These are phyloP conservation scores for Porites cylindrica DNA, from an alignment of 92 coral and sea anemone genomes.

Conservation along the genomic window DNA sequence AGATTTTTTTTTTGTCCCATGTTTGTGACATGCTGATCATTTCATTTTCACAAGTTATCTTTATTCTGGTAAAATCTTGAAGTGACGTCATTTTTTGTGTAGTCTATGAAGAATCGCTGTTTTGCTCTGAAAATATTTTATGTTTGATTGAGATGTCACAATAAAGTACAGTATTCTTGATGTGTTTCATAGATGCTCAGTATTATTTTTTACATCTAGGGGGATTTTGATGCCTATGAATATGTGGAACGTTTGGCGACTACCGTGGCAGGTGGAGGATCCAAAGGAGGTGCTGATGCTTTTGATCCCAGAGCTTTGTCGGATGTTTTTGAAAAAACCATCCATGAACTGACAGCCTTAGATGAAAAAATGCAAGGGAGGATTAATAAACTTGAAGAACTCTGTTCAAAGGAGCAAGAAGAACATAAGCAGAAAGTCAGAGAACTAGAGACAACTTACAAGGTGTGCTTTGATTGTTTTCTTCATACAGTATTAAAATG, in stretches of 20 bases:
- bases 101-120: too few species aligned
- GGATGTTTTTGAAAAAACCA: conserved; percentile 86
- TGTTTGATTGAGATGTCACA: too few species aligned
- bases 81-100: too few species aligned
- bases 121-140: too few species aligned
- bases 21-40: too few species aligned
- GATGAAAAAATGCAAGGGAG: conserved; percentile 98
- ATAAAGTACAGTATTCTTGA: too few species aligned
- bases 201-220: conserved; percentile 51
- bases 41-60: too few species aligned
- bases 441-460: conserved; percentile 85
- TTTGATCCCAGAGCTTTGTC: conserved; percentile 91
- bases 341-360: conserved; percentile 82
- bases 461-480: conserved; percentile 55
- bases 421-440: conserved; percentile 88
- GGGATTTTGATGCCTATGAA: conserved; percentile 92
- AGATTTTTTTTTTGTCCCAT: too few species aligned
- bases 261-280: conserved; percentile 97
- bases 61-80: too few species aligned
- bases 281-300: conserved; percentile 86
- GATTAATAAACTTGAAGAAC: conserved; percentile 93
- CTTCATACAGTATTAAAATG: neutral
- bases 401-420: conserved; percentile 92
- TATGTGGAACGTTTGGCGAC: conserved; percentile 97
- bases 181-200: too few species aligned